Base-by-base conservation (phyloP, 2,888 invertebrate genomes). In the Physocephala rufipes region DNA sequence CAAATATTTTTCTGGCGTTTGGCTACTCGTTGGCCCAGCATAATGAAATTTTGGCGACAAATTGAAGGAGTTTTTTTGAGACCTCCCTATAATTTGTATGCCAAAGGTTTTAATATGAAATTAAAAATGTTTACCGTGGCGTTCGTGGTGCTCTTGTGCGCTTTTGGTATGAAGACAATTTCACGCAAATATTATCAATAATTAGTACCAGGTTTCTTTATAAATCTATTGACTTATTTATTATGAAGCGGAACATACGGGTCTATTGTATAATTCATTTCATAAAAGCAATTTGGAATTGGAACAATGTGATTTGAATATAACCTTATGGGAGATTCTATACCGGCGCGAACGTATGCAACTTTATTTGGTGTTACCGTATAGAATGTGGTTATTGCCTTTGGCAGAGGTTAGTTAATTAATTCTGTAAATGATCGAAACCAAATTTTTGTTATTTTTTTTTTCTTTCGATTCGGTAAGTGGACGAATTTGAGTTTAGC, bases 401-500 rank as follows among this genome's bases (percentile, higher is more conserved):
- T 2, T 84, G 2, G 70, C 84, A 1, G 84, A 84, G 80, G 85
- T 84, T 65, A 67, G 71, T 45, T 15, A 15, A 28, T 4, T 15
- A 53, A 24, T 47, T 16, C 15, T 2, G 21, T n/a, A 67, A 45
- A 43, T 36, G 2, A 24, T 43, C 21, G 13, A 19, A 16, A 30
- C 26, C 45, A n/a, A 51, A 12, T 4, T 51, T 58, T 51, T 36
- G 16, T 55, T 7, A 16, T 21, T 26, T 45, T 63, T 9, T 45
- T 24, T 63, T 70, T 30, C 15, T 16, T 28, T 24, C 24, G 24
- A 58, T 15, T 58, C 24, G 26, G 13, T 5, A 62, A 85, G 83
- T 86, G 82, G 80, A 74, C 81, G 2, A 85, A 83, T 72, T 71
- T 84, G 59, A 80, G 82, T 0, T 88, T 90, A 26, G 92, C 93